These are phyloP conservation scores for Stigmatopora nigra DNA, from an alignment of 2,113 vertebrate species.

Conservation along the genomic window DNA sequence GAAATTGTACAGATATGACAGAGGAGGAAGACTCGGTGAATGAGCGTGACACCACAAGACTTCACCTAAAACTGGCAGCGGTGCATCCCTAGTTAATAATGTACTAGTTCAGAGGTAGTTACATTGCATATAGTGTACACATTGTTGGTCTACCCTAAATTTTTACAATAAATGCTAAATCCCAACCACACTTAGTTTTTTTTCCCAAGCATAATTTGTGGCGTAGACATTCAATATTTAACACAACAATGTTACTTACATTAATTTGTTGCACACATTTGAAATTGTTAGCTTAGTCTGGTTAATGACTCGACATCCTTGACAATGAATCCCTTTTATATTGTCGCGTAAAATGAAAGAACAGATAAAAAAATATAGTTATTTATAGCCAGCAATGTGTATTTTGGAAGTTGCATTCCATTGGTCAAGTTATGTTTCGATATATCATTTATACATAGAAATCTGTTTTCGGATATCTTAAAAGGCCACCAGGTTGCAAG, in stretches of 20 bases:
- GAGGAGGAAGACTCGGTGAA: background rate
- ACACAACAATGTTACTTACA: slow-evolving; percentile 8
- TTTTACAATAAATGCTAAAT: slow-evolving; percentile 48
- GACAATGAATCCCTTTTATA: slow-evolving; percentile 44
- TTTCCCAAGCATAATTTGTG: background rate
- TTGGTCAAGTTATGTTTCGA: slow-evolving; percentile 41
- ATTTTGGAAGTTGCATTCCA: slow-evolving; percentile 33
- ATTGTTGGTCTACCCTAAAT: slow-evolving; percentile 60
- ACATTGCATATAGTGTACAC: slow-evolving; percentile 65
- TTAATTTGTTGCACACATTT: slow-evolving; percentile 14
- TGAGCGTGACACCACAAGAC: background rate
- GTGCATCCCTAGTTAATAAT: slow-evolving; percentile 48
- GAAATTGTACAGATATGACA: too few relatives aligned
- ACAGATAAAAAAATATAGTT: slow-evolving; percentile 8
- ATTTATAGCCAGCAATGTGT: slow-evolving; percentile 29
- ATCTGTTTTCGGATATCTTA: slow-evolving; percentile 33
- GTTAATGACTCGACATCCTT: slow-evolving; percentile 27
- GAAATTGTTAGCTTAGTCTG: slow-evolving; percentile 47
- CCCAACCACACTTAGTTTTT: slow-evolving; percentile 25
- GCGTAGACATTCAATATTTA: background rate
- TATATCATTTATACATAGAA: slow-evolving; percentile 47
- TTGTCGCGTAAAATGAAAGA: slow-evolving; percentile 1
- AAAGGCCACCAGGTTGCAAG: slow-evolving; percentile 20
- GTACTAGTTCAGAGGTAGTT: slow-evolving; percentile 78
- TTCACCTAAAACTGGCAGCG: background rate